These are phyloP conservation scores for Phrynocephalus vlangalii DNA, from an alignment of 2,797 vertebrate genomes.

Conservation along the genomic window DNA sequence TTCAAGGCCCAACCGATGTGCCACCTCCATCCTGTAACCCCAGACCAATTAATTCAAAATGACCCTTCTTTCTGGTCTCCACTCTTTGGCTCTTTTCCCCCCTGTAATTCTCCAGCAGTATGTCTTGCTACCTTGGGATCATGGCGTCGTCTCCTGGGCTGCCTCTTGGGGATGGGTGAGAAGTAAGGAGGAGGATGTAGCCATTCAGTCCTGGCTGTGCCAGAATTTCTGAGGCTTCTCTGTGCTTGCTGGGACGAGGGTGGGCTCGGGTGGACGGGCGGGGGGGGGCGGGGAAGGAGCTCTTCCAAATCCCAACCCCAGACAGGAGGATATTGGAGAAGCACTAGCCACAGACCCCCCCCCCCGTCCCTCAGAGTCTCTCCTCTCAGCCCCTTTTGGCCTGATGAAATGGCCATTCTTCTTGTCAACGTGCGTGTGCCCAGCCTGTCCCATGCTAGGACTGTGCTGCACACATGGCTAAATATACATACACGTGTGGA, in stretches of 20 bases:
- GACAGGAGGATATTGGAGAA: slow-evolving; percentile 66
- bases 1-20: neutral
- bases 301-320: slow-evolving; percentile 55
- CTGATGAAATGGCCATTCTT: slow-evolving; percentile 73
- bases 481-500: slow-evolving; percentile 81
- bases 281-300: slow-evolving; percentile 23
- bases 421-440: slow-evolving; percentile 71
- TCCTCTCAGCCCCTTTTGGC: slow-evolving; percentile 50
- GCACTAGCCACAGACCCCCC: slow-evolving; percentile 52
- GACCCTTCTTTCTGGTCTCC: neutral
- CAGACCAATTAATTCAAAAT: neutral
- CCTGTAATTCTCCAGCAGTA: neutral
- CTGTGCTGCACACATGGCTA: slow-evolving; percentile 76
- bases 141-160: neutral
- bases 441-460: slow-evolving; percentile 74
- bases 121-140: neutral
- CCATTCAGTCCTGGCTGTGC: neutral
- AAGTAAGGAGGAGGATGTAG: neutral
- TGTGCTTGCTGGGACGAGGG: slow-evolving; percentile 1
- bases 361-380: slow-evolving; percentile 52
- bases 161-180: neutral
- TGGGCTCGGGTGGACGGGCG: neutral
- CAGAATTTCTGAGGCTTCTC: slow-evolving; percentile 26
- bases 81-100: neutral
- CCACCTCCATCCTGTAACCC: neutral